Evolutionary conservation across 53 echinoderm and acorn worm genomes (phyloP).

Genomic region (Mesocentrotus franciscanus): DNA sequence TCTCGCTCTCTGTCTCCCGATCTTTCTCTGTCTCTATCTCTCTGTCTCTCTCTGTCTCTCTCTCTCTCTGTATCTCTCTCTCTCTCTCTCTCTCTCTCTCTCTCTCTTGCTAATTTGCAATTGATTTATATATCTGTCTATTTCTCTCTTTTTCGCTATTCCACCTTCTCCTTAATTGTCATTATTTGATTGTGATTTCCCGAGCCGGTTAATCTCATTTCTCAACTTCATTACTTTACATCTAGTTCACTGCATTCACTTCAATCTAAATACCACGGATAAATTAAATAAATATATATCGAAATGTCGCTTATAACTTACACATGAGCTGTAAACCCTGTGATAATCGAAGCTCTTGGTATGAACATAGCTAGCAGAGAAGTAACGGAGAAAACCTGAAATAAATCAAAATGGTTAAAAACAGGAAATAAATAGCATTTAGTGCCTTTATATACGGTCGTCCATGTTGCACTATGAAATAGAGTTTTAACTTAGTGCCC

Average conservation of each 20-base stretch:
- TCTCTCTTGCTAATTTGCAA: not conserved
- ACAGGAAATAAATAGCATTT: not conserved
- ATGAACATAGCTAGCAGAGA: conserved; percentile 83
- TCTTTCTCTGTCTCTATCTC: not conserved
- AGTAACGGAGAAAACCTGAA: conserved; percentile 84
- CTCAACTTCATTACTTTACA: no score
- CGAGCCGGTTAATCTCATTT: no score
- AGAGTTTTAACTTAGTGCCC: not conserved
- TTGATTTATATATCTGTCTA: no score
- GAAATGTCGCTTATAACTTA: conserved; percentile 67
- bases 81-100: not conserved
- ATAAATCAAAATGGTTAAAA: not conserved
- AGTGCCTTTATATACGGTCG: not conserved
- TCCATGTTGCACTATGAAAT: not conserved
- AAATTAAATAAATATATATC: no score
- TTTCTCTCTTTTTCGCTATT: no score
- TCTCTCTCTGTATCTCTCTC: no score
- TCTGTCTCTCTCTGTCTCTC: not conserved
- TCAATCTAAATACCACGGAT: no score
- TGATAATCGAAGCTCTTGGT: conserved; percentile 85
- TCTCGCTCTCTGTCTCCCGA: not conserved
- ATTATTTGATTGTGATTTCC: no score
- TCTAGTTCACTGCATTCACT: no score
- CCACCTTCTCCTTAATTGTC: no score
- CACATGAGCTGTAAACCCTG: conserved; percentile 90